Evolutionary conservation across 2,888 invertebrate genomes (phyloP), one percentile per base, ranked within the genome.

Genomic region (Polydesmus complanatus): DNA sequence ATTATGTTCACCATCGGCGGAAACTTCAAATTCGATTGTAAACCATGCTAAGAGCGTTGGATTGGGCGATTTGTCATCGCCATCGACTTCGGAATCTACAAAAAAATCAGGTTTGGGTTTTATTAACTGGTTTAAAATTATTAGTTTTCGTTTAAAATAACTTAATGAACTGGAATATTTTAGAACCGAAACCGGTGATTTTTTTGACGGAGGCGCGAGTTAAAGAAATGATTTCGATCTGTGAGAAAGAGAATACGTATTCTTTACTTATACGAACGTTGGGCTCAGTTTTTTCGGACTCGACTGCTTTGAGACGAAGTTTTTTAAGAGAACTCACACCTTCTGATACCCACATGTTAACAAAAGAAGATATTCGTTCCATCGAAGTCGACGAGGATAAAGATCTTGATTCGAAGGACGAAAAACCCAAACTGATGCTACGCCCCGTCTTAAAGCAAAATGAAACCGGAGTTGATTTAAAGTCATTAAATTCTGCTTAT

Each of bases 331-430:
- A 62, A 11, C 5, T 25, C 3, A 8, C 27, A 27, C 27, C 26
- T 8, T 8, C 23, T 8, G 27, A 64, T 25, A 63, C 59, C 56
- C 62, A 63, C 47, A 64, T 63, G 56, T 52, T 67, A 63, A 83
- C 82, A 68, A 86, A 86, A 70, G 86, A 87, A 73, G 83, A 84
- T 65, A 78, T 84, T n/a, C 76, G 85, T 58, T 79, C 82, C 5
- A 74, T 85, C 62, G 85, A 86, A 71, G 83, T 82, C 58, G 91
- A 92, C 71, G 81, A 83, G 65, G 92, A 93, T 68, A 92, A 92
- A 75, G 92, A 92, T 70, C 84, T 86, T 68, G 91, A 92, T 69
- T 83, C 86, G 68, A 65, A 67, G 55, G 69, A 69, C 63, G 59
- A 59, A 1, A n/a, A 47, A 27, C 5, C 26, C 52, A 21, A 55